Evolutionary conservation across 2,888 invertebrate species (phyloP).

Genomic region (Ornithoptera alexandrae): DNA sequence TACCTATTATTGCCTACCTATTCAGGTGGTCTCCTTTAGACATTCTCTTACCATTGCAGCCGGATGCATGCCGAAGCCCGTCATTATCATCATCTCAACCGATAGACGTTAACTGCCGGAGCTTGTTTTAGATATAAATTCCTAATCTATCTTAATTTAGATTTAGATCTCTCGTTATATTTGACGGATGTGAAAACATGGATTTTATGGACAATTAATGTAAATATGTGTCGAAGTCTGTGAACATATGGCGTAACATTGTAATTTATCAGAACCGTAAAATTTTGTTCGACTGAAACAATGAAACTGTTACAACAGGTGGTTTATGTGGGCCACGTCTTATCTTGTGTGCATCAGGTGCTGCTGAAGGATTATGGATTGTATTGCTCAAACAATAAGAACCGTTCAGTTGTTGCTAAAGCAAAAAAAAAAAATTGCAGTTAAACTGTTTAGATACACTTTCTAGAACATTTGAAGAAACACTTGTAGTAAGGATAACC

Average conservation of each 20-base stretch:
- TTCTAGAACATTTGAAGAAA: no score
- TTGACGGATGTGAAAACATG: neutral
- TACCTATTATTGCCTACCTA: no score
- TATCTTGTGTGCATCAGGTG: conserved; percentile 22
- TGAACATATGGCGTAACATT: conserved; percentile 6
- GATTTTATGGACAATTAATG: neutral
- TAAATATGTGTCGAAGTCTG: neutral
- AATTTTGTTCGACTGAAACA: conserved; percentile 19
- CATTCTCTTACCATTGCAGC: no score
- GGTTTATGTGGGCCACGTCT: conserved; percentile 30
- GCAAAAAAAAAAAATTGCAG: neutral
- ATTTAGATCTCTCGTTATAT: no score
- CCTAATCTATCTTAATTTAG: no score
- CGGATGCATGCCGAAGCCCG: no score
- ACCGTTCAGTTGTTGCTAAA: neutral
- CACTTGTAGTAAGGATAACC: no score
- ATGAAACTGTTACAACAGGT: conserved; percentile 31
- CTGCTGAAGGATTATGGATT: neutral
- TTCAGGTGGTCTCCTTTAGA: no score
- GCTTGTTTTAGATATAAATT: no score
- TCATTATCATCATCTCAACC: no score
- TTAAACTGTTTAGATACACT: no score
- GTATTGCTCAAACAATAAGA: conserved; percentile 4
- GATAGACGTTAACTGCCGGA: no score
- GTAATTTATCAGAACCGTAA: conserved; percentile 18